Evolutionary conservation across 2,113 vertebrate species (phyloP).

Genomic region (Lepisosteus oculatus): DNA sequence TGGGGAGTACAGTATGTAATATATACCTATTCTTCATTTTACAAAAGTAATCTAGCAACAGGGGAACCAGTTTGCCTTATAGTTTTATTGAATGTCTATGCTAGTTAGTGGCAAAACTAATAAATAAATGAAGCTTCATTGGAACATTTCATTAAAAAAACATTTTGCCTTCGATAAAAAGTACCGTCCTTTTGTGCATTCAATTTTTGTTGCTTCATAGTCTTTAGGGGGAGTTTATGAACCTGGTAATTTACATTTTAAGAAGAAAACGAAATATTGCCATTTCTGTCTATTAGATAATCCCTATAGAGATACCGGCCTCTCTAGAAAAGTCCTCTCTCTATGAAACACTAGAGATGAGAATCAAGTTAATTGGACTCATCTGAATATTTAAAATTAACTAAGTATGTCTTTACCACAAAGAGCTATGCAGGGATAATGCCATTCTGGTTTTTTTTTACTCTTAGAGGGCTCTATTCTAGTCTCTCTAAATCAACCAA

Average conservation of each 20-base stretch:
- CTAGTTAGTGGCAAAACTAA: too few relatives aligned
- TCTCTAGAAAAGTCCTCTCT: slow-evolving; percentile 29
- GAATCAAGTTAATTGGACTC: slow-evolving; percentile 31
- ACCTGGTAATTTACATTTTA: slow-evolving; percentile 26
- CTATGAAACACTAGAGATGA: slow-evolving; percentile 30
- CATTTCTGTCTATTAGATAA: slow-evolving; percentile 44
- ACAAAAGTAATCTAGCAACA: too few relatives aligned
- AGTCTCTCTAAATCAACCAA: too few relatives aligned
- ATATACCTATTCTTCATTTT: too few relatives aligned
- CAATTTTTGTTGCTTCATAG: slow-evolving; percentile 20
- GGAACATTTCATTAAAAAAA: slow-evolving; percentile 36
- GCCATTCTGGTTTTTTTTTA: too few relatives aligned
- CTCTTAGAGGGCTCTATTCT: too few relatives aligned
- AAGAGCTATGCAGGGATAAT: too few relatives aligned
- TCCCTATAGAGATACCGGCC: slow-evolving; percentile 11
- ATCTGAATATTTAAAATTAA: slow-evolving; percentile 15
- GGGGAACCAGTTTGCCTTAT: too few relatives aligned
- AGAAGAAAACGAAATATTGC: slow-evolving; percentile 37
- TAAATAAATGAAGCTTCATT: slow-evolving; percentile 31
- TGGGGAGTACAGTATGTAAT: too few relatives aligned
- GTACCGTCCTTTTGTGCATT: slow-evolving; percentile 21
- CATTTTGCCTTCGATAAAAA: slow-evolving; percentile 32
- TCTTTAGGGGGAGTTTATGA: slow-evolving; percentile 24
- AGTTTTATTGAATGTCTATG: too few relatives aligned
- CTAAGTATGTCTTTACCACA: too few relatives aligned